These are phyloP conservation scores for Brachypalpus laphriformis DNA, from an alignment of 2,888 invertebrate species.

Conservation along the genomic window DNA sequence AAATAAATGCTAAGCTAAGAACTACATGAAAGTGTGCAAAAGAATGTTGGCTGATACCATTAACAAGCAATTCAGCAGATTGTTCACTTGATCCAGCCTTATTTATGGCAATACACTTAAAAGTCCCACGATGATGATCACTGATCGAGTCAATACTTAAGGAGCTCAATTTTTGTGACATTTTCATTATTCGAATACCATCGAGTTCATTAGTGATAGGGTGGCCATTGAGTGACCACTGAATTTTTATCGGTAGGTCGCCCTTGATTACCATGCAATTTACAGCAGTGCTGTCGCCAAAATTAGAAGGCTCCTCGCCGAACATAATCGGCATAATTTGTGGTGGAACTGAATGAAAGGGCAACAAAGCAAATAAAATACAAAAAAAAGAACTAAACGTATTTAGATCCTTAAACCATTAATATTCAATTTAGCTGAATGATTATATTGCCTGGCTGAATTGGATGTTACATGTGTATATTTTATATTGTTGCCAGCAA, in stretches of 20 bases:
- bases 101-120: constrained; percentile 89
- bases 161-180: constrained; percentile 87
- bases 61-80: constrained; percentile 87
- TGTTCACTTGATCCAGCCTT: constrained; percentile 87
- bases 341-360: constrained; percentile 85
- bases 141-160: constrained; percentile 89
- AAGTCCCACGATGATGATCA: constrained; percentile 89
- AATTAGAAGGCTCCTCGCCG: constrained; percentile 90
- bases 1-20: constrained; percentile 11
- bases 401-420: constrained; percentile 84
- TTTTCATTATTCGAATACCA: constrained; percentile 85
- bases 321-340: constrained; percentile 91
- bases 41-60: constrained; percentile 84
- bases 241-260: constrained; percentile 90
- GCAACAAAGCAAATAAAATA: constrained; percentile 19
- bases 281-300: constrained; percentile 89
- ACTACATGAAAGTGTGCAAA: neutral
- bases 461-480: constrained; percentile 86
- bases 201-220: constrained; percentile 84
- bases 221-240: constrained; percentile 89
- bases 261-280: constrained; percentile 91
- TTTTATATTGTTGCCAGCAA: constrained; percentile 87
- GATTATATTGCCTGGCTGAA: constrained; percentile 85
- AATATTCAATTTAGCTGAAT: constrained; percentile 85
- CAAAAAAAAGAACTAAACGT: constrained; percentile 70